Percentiles rank a stretch among this genome's conserved stretches.
phyloP scores from a whole-genome alignment of 2,797 vertebrate species.

The Phoeniculus purpureus region DNA sequence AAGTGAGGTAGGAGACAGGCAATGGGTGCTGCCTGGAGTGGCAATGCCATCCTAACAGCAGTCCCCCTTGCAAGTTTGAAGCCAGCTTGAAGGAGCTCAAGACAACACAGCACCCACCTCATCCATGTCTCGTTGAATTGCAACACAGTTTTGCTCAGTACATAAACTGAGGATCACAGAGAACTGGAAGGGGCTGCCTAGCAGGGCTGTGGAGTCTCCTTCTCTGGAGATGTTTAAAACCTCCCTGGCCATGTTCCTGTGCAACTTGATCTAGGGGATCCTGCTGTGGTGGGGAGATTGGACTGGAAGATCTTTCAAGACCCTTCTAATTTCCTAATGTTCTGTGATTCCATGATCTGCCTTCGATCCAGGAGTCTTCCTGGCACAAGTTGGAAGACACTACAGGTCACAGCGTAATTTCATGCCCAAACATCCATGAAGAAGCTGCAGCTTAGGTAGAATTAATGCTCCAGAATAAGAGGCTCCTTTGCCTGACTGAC shows the following conservation, averaged over 20 bases:
- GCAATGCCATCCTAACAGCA: too few relatives aligned
- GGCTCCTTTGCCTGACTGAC: not conserved
- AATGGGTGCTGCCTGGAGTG: not conserved
- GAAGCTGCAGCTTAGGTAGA: not conserved
- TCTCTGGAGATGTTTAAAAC: too few relatives aligned
- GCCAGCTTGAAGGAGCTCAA: not conserved
- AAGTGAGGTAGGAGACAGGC: fast-evolving
- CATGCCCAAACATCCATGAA: not conserved
- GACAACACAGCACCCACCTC: not conserved
- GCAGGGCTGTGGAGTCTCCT: too few relatives aligned
- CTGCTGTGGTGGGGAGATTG: too few relatives aligned
- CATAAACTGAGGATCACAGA: not conserved
- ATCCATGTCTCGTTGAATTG: not conserved
- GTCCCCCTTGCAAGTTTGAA: not conserved
- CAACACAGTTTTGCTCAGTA: not conserved
- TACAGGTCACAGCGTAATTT: not conserved
- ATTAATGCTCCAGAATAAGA: not conserved
- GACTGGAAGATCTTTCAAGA: too few relatives aligned
- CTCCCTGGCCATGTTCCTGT: too few relatives aligned
- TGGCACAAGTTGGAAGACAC: not conserved
- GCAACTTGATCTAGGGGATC: too few relatives aligned
- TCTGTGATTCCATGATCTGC: not conserved
- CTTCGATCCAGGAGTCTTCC: not conserved
- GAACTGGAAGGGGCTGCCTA: too few relatives aligned
- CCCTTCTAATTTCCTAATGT: too few relatives aligned